Conservation (phyloP, 2,888 invertebrate species). For the Drosophila lacicola region DNA sequence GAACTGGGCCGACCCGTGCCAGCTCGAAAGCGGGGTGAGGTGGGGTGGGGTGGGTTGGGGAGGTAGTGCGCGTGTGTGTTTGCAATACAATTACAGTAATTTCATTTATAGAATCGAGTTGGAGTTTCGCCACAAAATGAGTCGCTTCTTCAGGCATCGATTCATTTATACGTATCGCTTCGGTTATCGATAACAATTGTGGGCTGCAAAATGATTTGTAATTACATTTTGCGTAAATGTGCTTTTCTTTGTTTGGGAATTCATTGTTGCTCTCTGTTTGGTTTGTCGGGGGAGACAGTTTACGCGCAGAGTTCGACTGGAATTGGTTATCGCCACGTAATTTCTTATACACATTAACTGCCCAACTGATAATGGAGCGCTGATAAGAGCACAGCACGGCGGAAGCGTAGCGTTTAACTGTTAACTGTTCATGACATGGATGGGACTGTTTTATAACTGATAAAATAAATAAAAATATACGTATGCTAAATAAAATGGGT, state of each 20-base stretch:
- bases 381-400: constrained; percentile 35
- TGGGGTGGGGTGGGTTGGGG: not conserved
- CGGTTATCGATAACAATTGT: constrained; percentile 46
- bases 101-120: constrained; percentile 30
- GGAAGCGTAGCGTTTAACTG: constrained; percentile 22
- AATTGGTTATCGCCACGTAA: constrained; percentile 44
- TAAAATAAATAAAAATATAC: constrained; percentile 1
- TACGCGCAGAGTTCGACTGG: constrained; percentile 6
- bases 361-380: constrained; percentile 31
- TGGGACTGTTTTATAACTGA: constrained; percentile 10
- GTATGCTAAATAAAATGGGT: constrained; percentile 1
- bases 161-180: constrained; percentile 3
- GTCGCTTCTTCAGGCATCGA: constrained; percentile 1
- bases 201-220: constrained; percentile 22
- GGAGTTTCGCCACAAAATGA: constrained; percentile 33
- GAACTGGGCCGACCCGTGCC: constrained; percentile 61
- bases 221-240: constrained; percentile 11
- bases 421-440: not conserved
- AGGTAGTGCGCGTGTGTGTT: constrained; percentile 5
- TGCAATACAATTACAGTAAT: constrained; percentile 44
- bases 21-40: constrained; percentile 27
- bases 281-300: not conserved
- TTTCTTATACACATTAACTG: constrained; percentile 13
- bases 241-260: constrained; percentile 3
- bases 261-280: not conserved